Evolutionary conservation across 2,797 vertebrate genomes (phyloP).

Genomic region (Tolypeutes matacus): DNA sequence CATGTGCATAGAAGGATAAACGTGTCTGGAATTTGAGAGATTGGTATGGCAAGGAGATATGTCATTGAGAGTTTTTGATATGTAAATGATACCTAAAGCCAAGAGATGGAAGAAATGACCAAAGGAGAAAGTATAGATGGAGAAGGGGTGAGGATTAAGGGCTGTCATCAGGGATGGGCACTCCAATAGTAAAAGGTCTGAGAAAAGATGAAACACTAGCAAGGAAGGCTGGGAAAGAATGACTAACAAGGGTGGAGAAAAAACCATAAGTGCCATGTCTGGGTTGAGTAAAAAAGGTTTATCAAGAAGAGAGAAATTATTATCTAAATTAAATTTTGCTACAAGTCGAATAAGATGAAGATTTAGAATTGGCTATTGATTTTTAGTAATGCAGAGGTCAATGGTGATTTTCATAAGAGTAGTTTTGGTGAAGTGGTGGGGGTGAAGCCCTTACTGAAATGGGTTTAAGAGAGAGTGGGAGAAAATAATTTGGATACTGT

Average conservation of each 20-base stretch:
- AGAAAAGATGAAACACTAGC: not conserved
- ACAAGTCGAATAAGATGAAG: not conserved
- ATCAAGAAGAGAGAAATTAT: not conserved
- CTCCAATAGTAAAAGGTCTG: not conserved
- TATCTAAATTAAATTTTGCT: not conserved
- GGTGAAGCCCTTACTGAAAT: not conserved
- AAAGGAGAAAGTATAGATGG: not conserved
- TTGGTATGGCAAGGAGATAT: not conserved
- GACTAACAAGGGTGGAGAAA: not conserved
- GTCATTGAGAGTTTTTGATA: not conserved
- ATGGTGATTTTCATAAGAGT: not conserved
- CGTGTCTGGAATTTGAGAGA: not conserved
- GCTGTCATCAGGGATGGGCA: not conserved
- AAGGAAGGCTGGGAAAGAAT: not conserved
- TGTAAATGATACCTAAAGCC: not conserved
- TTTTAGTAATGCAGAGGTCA: conserved; percentile 41
- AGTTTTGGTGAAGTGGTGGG: not conserved
- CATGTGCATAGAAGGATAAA: not conserved
- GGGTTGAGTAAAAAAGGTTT: not conserved
- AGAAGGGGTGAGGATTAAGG: not conserved
- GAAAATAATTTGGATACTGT: not conserved
- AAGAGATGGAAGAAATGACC: not conserved
- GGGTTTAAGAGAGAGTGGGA: not conserved
- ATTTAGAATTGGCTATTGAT: not conserved
- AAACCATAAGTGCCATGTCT: not conserved